Evolutionary conservation across 2,113 vertebrate species (phyloP).

Genomic region (Stigmatopora argus): DNA sequence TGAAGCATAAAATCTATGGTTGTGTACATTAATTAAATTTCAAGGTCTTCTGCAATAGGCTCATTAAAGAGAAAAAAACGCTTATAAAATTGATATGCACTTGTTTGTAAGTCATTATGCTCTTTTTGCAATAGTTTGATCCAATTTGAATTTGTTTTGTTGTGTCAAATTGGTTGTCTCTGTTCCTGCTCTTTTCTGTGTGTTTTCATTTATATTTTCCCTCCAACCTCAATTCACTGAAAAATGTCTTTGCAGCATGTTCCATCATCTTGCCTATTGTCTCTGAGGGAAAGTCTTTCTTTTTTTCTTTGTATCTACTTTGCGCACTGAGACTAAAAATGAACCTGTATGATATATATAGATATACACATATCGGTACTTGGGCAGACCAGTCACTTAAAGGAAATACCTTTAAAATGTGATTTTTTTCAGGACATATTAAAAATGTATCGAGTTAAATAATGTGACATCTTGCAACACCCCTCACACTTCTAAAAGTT

Average conservation of each 20-base stretch:
- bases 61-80: slow-evolving; percentile 8
- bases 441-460: slow-evolving; percentile 24
- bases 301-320: too few species aligned
- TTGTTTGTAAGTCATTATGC: not conserved
- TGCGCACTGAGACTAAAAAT: not conserved
- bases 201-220: not conserved
- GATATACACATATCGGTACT: not conserved
- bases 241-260: too few species aligned
- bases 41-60: slow-evolving; percentile 14
- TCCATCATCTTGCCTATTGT: too few species aligned
- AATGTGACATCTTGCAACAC: slow-evolving; percentile 11
- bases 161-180: not conserved
- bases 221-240: not conserved
- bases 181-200: not conserved
- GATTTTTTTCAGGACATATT: slow-evolving; percentile 21
- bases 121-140: not conserved
- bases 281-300: too few species aligned
- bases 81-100: not conserved
- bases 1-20: slow-evolving; percentile 30
- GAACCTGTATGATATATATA: not conserved
- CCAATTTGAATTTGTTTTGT: too few species aligned
- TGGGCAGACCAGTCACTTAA: not conserved
- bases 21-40: slow-evolving; percentile 25
- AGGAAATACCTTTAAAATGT: slow-evolving; percentile 2
- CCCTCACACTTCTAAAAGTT: not conserved